Evolutionary conservation across 2,113 vertebrate genomes (phyloP), one percentile per base, ranked within the genome.

Genomic region (Heterotilapia buettikoferi): DNA sequence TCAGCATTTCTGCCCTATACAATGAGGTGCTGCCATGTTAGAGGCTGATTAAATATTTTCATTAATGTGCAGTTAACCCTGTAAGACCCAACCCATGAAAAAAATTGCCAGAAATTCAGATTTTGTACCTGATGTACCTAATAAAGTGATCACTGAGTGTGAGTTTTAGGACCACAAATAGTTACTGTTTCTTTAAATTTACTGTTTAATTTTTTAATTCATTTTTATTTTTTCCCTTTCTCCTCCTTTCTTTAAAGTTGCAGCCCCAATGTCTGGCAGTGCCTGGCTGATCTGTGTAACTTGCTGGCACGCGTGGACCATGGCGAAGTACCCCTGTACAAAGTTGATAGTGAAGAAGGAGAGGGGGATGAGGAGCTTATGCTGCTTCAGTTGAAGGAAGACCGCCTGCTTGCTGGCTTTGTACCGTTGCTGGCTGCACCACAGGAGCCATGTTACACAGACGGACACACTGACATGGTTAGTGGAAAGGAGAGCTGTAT

Each of bases 381-480:
- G 47, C 97, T 98, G 89, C 97, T 99, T 90, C 98, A 97, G 89
- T 94, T 99, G 95, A 98, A 99, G 95, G 99, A 99, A 93, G 99
- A 99, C 95, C 97, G 95, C 68, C 97, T 99, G 89, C 98, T 99
- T 86, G 98, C 98, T 57, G 99, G 98, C 87, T 99, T 99, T 94
- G 97, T 99, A 54, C 99, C 98, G 8, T 97, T 99, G 94, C 96
- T 99, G 88, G 98, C 97, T 50, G 98, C 98, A 90, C 99, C 98
- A 61, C 98, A 98, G 96, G 98, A 99, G 92, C 98, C 98, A 66
- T 99, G 98, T 96, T 99, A 98, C 96, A 97, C 97, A 93, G 98
- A 99, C 96, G 96, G 96, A 94, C 97, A 97, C 96, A 97, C 97
- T 81, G 98, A 96, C 53, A 90, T 87, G 92, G 95, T 96, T 61